These are phyloP conservation scores for Megalopta genalis DNA, from an alignment of 1,140 invertebrate species.

Conservation along the genomic window DNA sequence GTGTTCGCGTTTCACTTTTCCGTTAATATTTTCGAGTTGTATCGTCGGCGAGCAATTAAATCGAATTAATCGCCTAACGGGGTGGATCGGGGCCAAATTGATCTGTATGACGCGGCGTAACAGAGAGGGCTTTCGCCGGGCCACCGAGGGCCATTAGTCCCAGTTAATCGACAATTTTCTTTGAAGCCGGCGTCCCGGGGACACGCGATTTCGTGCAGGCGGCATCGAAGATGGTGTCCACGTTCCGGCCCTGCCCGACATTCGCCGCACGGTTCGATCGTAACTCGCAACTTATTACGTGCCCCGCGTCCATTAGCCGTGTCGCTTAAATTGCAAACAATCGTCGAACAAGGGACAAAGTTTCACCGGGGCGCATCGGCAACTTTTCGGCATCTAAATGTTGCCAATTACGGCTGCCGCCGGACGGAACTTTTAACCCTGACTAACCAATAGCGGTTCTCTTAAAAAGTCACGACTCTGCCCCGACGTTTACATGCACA, in stretches of 20 bases:
- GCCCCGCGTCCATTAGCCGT: constrained; percentile 26
- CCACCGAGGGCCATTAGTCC: background rate
- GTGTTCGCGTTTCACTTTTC: too few species aligned
- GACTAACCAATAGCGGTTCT: constrained; percentile 34
- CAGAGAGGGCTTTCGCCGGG: too few species aligned
- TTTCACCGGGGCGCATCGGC: constrained; percentile 28
- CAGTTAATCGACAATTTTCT: constrained; percentile 24
- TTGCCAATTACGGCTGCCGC: constrained; percentile 55
- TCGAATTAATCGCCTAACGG: background rate
- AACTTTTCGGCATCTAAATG: constrained; percentile 58
- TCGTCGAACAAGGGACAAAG: constrained; percentile 41
- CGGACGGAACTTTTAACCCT: constrained; percentile 50
- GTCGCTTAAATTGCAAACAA: constrained; percentile 61
- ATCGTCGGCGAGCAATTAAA: background rate
- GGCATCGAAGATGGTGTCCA: background rate
- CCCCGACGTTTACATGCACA: constrained; percentile 30
- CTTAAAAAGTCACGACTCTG: constrained; percentile 41
- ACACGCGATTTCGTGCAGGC: constrained; percentile 23
- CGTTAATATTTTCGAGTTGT: too few species aligned
- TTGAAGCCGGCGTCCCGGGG: background rate
- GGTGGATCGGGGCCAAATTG: too few species aligned
- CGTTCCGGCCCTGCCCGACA: background rate
- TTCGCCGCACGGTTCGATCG: constrained; percentile 5
- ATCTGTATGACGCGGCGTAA: too few species aligned
- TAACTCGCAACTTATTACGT: constrained; percentile 53